Conservation (phyloP, 2,113 vertebrate species). For the Dolichotis patagonum region DNA sequence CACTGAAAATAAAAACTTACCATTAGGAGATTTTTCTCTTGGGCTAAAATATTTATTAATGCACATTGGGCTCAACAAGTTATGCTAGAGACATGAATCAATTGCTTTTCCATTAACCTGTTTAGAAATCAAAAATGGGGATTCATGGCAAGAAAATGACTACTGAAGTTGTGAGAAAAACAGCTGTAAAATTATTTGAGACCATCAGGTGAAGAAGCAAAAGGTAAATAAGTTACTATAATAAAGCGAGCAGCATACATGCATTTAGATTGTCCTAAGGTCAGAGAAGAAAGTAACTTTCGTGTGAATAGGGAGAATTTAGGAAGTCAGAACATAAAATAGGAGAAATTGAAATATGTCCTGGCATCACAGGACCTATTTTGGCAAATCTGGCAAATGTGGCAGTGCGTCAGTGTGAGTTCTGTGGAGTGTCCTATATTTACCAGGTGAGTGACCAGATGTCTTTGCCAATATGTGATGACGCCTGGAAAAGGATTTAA, state of each 20-base stretch:
- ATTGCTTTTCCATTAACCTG: not conserved
- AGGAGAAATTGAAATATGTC: not conserved
- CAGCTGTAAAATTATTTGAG: not conserved
- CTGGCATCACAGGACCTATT: not conserved
- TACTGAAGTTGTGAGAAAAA: not conserved
- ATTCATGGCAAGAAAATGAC: not conserved
- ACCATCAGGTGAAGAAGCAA: not conserved
- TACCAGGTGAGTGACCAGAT: slow-evolving; percentile 77
- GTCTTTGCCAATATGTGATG: slow-evolving; percentile 56
- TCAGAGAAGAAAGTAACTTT: slow-evolving; percentile 32
- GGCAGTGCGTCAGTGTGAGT: not conserved
- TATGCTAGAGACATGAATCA: not conserved
- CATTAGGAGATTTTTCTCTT: not conserved
- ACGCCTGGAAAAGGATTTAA: slow-evolving; percentile 59
- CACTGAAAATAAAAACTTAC: not conserved
- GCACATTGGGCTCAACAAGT: not conserved
- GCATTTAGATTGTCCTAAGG: not conserved
- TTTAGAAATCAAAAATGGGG: not conserved
- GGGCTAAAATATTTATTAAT: not conserved
- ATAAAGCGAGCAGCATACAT: not conserved
- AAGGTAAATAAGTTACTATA: not conserved
- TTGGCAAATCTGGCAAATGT: slow-evolving; percentile 36
- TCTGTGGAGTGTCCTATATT: slow-evolving; percentile 60
- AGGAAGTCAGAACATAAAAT: slow-evolving; percentile 24
- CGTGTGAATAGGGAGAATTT: not conserved